These are phyloP conservation scores for Drosophila diplacantha DNA, from an alignment of 2,888 invertebrate species.

Conservation along the genomic window DNA sequence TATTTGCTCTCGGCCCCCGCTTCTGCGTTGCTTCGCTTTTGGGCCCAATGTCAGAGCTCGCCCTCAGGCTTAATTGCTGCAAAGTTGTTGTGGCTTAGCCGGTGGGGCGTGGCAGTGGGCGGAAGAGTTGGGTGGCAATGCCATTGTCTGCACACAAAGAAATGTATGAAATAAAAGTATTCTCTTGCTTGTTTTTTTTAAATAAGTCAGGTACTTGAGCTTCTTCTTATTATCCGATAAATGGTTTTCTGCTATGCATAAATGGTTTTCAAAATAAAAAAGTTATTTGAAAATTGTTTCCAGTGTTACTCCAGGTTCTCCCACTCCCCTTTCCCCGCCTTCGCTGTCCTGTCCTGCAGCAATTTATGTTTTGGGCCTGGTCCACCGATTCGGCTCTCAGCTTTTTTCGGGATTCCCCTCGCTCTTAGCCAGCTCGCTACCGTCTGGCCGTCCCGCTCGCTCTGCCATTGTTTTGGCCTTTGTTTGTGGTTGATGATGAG, in stretches of 20 bases:
- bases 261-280: too few relatives aligned
- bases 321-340: slow-evolving; percentile 12
- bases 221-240: background rate
- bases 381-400: slow-evolving; percentile 53
- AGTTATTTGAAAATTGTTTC: background rate
- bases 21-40: slow-evolving; percentile 16
- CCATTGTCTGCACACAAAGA: slow-evolving; percentile 16
- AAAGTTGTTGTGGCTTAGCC: slow-evolving; percentile 73
- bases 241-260: too few relatives aligned
- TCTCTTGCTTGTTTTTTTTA: background rate
- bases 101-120: slow-evolving; percentile 40
- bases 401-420: slow-evolving; percentile 44
- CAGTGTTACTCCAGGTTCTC: slow-evolving; percentile 1
- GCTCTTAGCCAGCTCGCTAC: slow-evolving; percentile 15
- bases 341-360: slow-evolving; percentile 59
- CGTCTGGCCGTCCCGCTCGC: slow-evolving; percentile 21
- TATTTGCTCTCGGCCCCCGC: slow-evolving; percentile 58
- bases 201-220: background rate
- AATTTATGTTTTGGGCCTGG: slow-evolving; percentile 70
- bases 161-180: background rate
- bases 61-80: slow-evolving; percentile 68
- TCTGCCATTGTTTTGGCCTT: slow-evolving; percentile 60
- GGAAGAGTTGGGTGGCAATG: slow-evolving; percentile 12
- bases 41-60: slow-evolving; percentile 48
- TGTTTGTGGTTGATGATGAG: slow-evolving; percentile 72